Percentiles rank a stretch among this genome's conserved stretches.
phyloP scores from a whole-genome alignment of 2,888 invertebrate genomes.

The Diaphora mendica region DNA sequence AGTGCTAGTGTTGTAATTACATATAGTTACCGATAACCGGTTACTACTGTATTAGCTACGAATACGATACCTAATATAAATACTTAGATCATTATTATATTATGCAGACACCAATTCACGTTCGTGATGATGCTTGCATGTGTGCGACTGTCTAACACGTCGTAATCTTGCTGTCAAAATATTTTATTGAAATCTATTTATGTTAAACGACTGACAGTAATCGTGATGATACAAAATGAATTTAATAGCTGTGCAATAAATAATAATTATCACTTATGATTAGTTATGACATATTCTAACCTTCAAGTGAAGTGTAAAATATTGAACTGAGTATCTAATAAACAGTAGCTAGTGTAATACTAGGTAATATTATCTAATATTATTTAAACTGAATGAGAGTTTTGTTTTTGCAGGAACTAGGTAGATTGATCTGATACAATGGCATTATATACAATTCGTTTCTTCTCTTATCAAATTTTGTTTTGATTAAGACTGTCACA shows the following conservation, averaged over 20 bases:
- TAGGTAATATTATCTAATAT: neutral
- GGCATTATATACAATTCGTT: no score
- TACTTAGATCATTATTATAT: neutral
- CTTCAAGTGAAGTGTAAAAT: neutral
- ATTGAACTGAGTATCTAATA: neutral
- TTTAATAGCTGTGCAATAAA: neutral
- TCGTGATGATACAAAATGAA: neutral
- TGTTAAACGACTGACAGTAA: neutral
- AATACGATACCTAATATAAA: neutral
- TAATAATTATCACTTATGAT: neutral
- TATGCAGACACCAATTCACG: neutral
- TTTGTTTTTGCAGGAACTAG: no score
- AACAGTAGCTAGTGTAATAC: neutral
- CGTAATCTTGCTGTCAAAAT: conserved; percentile 4
- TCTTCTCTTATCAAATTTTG: neutral
- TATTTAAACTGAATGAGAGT: neutral
- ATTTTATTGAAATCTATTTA: neutral
- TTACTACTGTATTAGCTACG: neutral
- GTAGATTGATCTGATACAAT: no score
- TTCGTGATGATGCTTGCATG: neutral
- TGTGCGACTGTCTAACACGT: neutral
- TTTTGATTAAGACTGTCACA: neutral
- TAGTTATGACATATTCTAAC: neutral
- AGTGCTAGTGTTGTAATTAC: neutral
- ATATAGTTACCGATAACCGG: neutral